Percentiles rank a stretch among this genome's conserved stretches.
These are phyloP conservation scores for Crossaster papposus DNA, from an alignment of 53 echinoderm and acorn worm genomes.

Conservation along the genomic window DNA sequence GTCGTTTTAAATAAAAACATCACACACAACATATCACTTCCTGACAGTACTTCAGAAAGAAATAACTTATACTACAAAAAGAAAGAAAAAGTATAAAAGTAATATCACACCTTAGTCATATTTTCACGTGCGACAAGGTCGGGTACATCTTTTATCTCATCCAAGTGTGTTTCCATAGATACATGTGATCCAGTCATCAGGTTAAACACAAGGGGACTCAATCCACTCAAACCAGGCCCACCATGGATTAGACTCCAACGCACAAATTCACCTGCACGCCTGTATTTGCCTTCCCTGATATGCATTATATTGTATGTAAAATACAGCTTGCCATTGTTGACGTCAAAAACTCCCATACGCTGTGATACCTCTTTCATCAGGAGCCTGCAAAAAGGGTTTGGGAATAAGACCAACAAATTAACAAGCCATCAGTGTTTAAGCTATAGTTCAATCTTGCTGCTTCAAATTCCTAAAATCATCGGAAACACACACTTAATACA, in stretches of 20 bases:
- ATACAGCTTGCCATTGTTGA: too few relatives aligned
- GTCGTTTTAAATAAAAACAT: too few relatives aligned
- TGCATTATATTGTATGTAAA: conserved; percentile 23
- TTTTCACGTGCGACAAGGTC: conserved; percentile 20
- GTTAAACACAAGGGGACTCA: conserved; percentile 34
- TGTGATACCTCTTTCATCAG: conserved; percentile 26
- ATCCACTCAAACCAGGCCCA: conserved; percentile 53
- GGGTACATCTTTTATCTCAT: conserved; percentile 23
- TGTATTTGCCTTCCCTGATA: conserved; percentile 44
- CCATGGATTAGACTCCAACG: too few relatives aligned
- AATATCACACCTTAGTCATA: conserved; percentile 21
- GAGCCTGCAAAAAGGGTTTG: conserved; percentile 28
- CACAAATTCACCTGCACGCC: conserved; percentile 54
- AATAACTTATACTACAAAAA: background rate
- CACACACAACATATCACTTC: conserved; percentile 9
- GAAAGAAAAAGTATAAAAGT: background rate
- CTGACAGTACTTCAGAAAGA: conserved; percentile 13
- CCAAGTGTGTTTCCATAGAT: conserved; percentile 9
- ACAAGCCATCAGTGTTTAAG: conserved; percentile 27
- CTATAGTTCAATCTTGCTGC: conserved; percentile 27
- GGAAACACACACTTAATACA: conserved; percentile 6
- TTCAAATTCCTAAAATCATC: conserved; percentile 21
- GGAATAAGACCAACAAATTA: conserved; percentile 13
- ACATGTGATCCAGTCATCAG: conserved; percentile 38
- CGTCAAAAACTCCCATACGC: conserved; percentile 42